Conservation (phyloP, 2,113 vertebrate genomes). For the Leuciscus idus region DNA sequence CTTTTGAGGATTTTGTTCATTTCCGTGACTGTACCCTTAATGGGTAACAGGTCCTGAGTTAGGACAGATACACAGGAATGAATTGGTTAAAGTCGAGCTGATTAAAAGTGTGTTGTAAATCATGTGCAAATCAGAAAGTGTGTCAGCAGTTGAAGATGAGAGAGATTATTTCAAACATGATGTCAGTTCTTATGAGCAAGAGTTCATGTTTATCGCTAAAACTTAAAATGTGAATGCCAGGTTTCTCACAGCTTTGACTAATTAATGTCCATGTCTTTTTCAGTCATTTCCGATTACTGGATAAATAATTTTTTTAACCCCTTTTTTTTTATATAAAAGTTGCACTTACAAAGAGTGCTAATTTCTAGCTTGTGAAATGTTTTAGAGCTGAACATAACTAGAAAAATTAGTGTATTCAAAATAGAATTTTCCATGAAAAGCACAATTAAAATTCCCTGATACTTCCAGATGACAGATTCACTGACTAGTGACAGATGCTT, state of each 20-base stretch:
- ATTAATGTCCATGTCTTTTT: too few species aligned
- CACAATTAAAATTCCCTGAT: neutral
- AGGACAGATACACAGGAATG: neutral
- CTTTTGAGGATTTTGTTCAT: neutral
- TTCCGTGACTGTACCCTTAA: neutral
- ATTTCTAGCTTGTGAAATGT: neutral
- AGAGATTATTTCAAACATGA: neutral
- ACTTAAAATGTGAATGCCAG: too few species aligned
- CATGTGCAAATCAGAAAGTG: conserved; percentile 9
- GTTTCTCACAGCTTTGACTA: too few species aligned
- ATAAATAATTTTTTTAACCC: neutral
- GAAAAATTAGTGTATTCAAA: neutral
- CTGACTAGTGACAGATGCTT: neutral
- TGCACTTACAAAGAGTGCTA: neutral
- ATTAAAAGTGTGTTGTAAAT: neutral
- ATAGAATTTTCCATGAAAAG: neutral
- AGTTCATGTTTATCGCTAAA: neutral
- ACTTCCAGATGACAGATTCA: neutral
- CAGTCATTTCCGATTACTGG: too few species aligned
- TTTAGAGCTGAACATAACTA: neutral
- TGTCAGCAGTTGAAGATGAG: neutral
- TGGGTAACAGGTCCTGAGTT: neutral
- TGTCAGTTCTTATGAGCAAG: neutral
- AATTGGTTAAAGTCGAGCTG: neutral
- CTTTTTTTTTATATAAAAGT: neutral